These are phyloP conservation scores for Anarrhichthys ocellatus DNA, from an alignment of 2,113 vertebrate genomes.

Conservation along the genomic window DNA sequence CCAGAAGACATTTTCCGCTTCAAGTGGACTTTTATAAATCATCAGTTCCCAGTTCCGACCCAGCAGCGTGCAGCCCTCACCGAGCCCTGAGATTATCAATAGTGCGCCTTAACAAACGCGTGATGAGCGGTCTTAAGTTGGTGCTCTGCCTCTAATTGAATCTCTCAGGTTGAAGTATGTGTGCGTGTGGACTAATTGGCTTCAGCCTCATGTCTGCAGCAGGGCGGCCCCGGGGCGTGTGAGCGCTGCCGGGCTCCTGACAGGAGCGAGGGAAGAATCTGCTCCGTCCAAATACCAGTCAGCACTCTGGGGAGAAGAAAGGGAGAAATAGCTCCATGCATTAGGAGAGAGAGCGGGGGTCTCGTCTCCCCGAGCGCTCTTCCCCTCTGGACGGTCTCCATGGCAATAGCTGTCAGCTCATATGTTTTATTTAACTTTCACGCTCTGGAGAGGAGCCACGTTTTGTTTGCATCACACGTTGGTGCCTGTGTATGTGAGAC, in stretches of 20 bases:
- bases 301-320: slow-evolving; percentile 24
- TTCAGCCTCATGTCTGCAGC: slow-evolving; percentile 22
- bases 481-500: slow-evolving; percentile 7
- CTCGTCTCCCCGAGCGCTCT: slow-evolving; percentile 7
- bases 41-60: slow-evolving; percentile 10
- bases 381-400: slow-evolving; percentile 65
- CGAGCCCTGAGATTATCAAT: slow-evolving; percentile 1
- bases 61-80: slow-evolving; percentile 11
- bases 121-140: slow-evolving; percentile 36
- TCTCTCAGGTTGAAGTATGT: slow-evolving; percentile 13
- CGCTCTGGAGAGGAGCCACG: slow-evolving; percentile 32
- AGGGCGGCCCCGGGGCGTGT: slow-evolving; percentile 1
- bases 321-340: slow-evolving; percentile 20
- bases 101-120: slow-evolving; percentile 26
- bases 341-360: slow-evolving; percentile 35
- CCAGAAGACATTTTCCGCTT: neutral
- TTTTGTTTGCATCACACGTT: slow-evolving; percentile 33
- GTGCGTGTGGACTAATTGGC: slow-evolving; percentile 40
- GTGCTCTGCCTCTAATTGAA: slow-evolving; percentile 14
- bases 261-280: slow-evolving; percentile 26
- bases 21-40: slow-evolving; percentile 6
- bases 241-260: slow-evolving; percentile 21
- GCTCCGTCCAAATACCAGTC: slow-evolving; percentile 46
- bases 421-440: slow-evolving; percentile 68
- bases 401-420: slow-evolving; percentile 69